Conservation (phyloP, 2,888 invertebrate species). For the Dimorphilus gyrociliatus region DNA sequence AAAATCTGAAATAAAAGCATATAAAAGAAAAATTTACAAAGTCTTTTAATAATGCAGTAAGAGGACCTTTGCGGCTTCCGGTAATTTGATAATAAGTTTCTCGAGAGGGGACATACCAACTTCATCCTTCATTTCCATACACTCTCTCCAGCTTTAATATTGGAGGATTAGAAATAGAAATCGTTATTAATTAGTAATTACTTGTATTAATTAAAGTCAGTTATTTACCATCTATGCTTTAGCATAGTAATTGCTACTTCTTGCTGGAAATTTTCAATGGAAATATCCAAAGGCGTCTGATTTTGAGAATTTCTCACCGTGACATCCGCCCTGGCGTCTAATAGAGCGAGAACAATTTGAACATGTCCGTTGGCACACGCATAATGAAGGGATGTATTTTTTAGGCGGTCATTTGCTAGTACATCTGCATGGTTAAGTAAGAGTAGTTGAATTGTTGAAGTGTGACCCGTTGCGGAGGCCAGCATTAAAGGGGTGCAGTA, state of each 20-base stretch:
- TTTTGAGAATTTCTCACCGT: conserved; percentile 84
- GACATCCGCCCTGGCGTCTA: conserved; percentile 69
- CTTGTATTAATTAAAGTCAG: too few species aligned
- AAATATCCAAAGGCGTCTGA: conserved; percentile 78
- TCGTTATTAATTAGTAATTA: too few species aligned
- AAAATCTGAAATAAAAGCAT: too few species aligned
- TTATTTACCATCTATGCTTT: conserved; percentile 11
- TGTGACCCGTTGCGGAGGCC: conserved; percentile 12
- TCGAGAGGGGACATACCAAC: conserved; percentile 13
- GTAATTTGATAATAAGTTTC: conserved; percentile 12
- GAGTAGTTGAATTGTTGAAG: conserved; percentile 11
- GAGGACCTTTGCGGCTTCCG: conserved; percentile 14
- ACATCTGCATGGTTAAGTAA: conserved; percentile 13
- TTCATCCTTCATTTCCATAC: conserved; percentile 10
- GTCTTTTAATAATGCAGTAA: too few species aligned
- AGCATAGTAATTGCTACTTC: conserved; percentile 12
- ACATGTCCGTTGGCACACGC: conserved; percentile 92
- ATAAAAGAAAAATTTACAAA: too few species aligned
- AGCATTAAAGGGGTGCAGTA: conserved; percentile 14
- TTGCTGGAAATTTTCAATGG: conserved; percentile 30
- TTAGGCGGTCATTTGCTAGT: conserved; percentile 9
- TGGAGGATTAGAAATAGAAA: too few species aligned
- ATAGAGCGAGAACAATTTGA: conserved; percentile 59
- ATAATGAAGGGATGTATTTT: conserved; percentile 83
- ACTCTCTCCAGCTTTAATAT: conserved; percentile 10